Base-by-base conservation (phyloP, 1,140 invertebrate species). In the Drosophila orosa region DNA sequence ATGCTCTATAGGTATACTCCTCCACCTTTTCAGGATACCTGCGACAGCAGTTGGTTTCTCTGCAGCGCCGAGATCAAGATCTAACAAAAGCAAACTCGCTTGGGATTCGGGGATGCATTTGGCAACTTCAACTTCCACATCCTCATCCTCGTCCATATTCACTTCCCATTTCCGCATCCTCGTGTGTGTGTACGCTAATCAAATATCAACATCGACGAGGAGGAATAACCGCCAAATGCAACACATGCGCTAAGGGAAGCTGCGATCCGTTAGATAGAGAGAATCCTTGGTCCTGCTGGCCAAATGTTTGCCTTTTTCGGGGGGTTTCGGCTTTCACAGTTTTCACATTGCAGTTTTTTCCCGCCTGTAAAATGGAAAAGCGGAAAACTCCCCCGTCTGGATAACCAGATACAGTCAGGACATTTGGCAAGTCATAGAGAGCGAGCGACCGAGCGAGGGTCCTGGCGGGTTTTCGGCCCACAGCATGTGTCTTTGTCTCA, bases 151-250 rank as follows among this genome's bases (percentile, higher is more conserved):
- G 31, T 52, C 54, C 67, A 48, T 29, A 40, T 48, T 40, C 69
- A 72, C 31, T 74, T 63, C 44, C 37, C 59, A 48, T 69, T 35
- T 59, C 62, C 60, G 31, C 62, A 62, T 73, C 78, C 61, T 73
- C 71, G 52, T 50, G 44, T 44, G 40, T 60, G 65, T 61, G 74
- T 59, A 65, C 80, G 80, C 76, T 83, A 83, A 83, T 83, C 80
- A 83, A 83, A 83, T 83, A 84, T 83, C 65, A 68, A 73, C 74
- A 83, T 80, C 75, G 29, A 27, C 40, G 40, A 48, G 4, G 25
- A 19, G 25, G 47, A 57, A 83, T 83, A 83, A 82, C 80, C 80
- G 81, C 80, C 80, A 80, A 80, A 82, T 71, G 82, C 72, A 83
- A 85, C 80, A 84, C 71, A 85, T 84, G 80, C 66, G 66, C 33